Evolutionary conservation across 2,888 invertebrate species (phyloP).

Genomic region (Apoderus coryli): DNA sequence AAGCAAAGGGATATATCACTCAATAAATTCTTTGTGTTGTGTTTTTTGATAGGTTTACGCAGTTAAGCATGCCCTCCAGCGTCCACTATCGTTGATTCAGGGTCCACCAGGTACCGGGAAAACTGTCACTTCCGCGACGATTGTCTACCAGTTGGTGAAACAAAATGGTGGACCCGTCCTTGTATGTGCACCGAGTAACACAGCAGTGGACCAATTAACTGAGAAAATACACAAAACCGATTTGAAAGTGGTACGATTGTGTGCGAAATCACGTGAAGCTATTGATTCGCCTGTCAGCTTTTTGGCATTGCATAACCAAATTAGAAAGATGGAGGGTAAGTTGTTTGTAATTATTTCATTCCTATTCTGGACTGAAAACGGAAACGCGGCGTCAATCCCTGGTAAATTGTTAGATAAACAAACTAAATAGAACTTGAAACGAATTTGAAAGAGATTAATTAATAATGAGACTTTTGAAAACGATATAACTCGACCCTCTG

Average conservation of each 20-base stretch:
- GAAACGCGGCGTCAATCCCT: no score
- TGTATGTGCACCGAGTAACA: conserved; percentile 98
- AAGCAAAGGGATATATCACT: no score
- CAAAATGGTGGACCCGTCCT: conserved; percentile 89
- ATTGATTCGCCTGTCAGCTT: conserved; percentile 97
- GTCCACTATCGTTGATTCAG: conserved; percentile 93
- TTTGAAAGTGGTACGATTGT: conserved; percentile 63
- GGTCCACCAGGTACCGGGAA: conserved; percentile 97
- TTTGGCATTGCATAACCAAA: conserved; percentile 92
- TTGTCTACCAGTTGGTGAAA: conserved; percentile 94
- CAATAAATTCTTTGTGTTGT: no score
- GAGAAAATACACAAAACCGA: conserved; percentile 98
- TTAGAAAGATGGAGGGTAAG: conserved; percentile 85
- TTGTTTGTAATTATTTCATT: no score
- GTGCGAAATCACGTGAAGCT: conserved; percentile 95
- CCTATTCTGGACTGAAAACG: no score
- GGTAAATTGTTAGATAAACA: no score
- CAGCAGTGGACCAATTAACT: conserved; percentile 97
- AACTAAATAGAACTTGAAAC: no score
- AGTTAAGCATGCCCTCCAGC: conserved; percentile 92
- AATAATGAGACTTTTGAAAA: no score
- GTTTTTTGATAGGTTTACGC: no score
- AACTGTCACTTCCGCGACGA: conserved; percentile 97
- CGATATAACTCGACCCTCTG: no score
- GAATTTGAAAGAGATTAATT: no score